Evolutionary conservation across 2,113 vertebrate genomes (phyloP), one percentile per base, ranked within the genome.

Genomic region (Ochotona curzoniae): DNA sequence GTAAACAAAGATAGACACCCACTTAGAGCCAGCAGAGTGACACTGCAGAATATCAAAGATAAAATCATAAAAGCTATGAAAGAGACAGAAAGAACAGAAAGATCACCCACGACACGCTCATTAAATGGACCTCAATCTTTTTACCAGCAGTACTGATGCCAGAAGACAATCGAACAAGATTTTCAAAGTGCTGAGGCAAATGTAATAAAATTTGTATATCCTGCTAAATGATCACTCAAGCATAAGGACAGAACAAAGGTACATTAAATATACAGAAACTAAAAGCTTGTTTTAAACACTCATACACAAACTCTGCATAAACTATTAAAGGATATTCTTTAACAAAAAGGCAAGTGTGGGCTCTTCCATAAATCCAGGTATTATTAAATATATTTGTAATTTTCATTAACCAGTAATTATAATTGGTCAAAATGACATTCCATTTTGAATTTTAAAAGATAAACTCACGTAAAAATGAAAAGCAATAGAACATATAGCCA

Each of bases 381-480:
- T 49, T 76, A 15, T 32, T 23, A 71, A 78, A 79, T 18, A 87
- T 26, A n/a, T 20, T 49, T 63, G 15, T 30, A 89, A 38, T 15
- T 54, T 85, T 64, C 32, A 67, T 20, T 74, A 85, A n/a, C 18
- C 54, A 71, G 69, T 66, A 60, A 61, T 49, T 84, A 51, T 14
- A 69, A 30, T 38, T 69, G 32, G 8, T 71, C 4, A 51, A 73
- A 90, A 67, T 74, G 35, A 87, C 9, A 67, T 83, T 83, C 71
- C 15, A 21, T 81, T 89, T 94, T 86, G 44, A 70, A 66, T 76
- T 84, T 92, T 84, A 71, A 94, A 87, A 93, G 51, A 32, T 92
- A 87, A 93, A 95, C 51, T 63, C 67, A 83, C 51, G 51, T 66
- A 87, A 70, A 92, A 47, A 17, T 12, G 78, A 84, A 38, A 75